Evolutionary conservation across 2,113 vertebrate genomes (phyloP), one percentile per base, ranked within the genome.

Genomic region (Apeltes quadracus): DNA sequence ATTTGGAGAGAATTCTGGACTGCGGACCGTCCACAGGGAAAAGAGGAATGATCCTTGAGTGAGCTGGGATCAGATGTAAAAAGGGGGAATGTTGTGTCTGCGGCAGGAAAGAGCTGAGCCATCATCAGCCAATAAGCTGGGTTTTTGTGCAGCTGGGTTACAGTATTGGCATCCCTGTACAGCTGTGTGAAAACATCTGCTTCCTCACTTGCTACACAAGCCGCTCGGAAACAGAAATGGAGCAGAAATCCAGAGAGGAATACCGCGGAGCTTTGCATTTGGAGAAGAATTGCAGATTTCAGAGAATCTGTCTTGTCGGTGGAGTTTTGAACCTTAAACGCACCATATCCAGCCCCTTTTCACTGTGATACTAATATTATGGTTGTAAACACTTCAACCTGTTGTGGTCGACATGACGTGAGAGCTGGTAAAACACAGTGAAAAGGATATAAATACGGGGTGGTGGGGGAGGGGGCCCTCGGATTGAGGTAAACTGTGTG

Each of bases 141-240:
- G 70, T 48, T 58, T 76, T 77, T 78, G 39, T 53, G 62, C 79
- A 85, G 86, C 83, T 85, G 82, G 71, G 65, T 82, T 79, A 62
- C 69, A 76, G 67, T 41, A 61, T 29, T 77, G 69, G 78, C 78
- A 44, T 80, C 59, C 18, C 48, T 76, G 69, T 61, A 76, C 87
- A 89, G 75, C 89, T 86, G 88, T 79, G 72, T 72, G 75, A 87
- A 77, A 80, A 88, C 85, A 90, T 86, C 88, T 91, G 80, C 75
- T 87, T 50, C 66, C 71, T 74, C 75, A 23, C 71, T 79, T 69
- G 61, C 73, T 48, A 74, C 56, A 83, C 55, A 63, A 84, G 75
- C 48, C 57, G 54, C 56, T 83, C 72, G 63, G 79, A 86, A 79
- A 78, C 36, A 64, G 34, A 79, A 67, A 76, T 34, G 62, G 56